Conservation (phyloP, 2,888 invertebrate genomes). For the Zonitis immaculata region DNA sequence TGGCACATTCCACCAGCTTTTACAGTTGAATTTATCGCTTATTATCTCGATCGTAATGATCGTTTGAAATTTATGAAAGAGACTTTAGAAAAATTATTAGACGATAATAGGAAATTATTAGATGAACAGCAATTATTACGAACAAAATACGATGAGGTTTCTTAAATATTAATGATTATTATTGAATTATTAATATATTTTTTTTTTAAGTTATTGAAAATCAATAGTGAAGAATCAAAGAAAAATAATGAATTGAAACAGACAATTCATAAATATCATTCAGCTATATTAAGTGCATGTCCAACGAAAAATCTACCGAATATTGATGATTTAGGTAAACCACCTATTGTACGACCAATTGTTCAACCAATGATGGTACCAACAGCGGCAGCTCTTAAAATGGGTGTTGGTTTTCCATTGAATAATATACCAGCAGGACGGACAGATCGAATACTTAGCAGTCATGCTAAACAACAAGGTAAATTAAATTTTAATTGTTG, state of each 20-base stretch:
- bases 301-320: slow-evolving; percentile 58
- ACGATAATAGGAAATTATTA: slow-evolving; percentile 67
- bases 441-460: slow-evolving; percentile 65
- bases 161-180: too few relatives aligned
- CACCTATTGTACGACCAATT: slow-evolving; percentile 38
- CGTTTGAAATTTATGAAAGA: slow-evolving; percentile 74
- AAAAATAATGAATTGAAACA: slow-evolving; percentile 58
- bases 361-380: slow-evolving; percentile 63
- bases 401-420: slow-evolving; percentile 81
- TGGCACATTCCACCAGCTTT: slow-evolving; percentile 95
- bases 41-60: slow-evolving; percentile 84
- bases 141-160: slow-evolving; percentile 74
- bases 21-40: slow-evolving; percentile 90
- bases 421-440: slow-evolving; percentile 59
- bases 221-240: slow-evolving; percentile 61
- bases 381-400: slow-evolving; percentile 78
- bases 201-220: slow-evolving; percentile 58
- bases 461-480: slow-evolving; percentile 51
- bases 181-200: too few relatives aligned
- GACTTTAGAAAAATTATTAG: slow-evolving; percentile 68
- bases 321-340: slow-evolving; percentile 55
- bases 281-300: slow-evolving; percentile 56
- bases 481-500: too few relatives aligned
- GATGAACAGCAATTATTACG: slow-evolving; percentile 74
- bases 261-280: slow-evolving; percentile 59